Evolutionary conservation across 2,888 invertebrate species (phyloP).

Genomic region (Melitaea athalia): DNA sequence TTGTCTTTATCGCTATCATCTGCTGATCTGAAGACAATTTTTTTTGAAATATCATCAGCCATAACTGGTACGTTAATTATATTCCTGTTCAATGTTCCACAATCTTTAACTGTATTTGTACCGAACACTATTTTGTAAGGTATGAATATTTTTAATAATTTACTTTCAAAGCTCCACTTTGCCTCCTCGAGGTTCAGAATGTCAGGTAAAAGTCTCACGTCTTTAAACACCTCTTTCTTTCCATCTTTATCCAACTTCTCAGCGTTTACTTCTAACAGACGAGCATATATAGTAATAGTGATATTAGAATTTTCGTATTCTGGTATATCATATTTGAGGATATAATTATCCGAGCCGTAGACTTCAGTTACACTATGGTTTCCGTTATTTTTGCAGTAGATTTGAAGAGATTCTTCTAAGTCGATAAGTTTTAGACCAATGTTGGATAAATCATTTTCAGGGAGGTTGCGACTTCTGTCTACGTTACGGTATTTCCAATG

Average conservation of each 20-base stretch:
- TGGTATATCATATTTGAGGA: slow-evolving; percentile 19
- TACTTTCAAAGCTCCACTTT: slow-evolving; percentile 10
- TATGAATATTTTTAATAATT: slow-evolving; percentile 13
- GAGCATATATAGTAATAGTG: slow-evolving; percentile 14
- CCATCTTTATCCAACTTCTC: neutral
- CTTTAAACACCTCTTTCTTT: slow-evolving; percentile 4
- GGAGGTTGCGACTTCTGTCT: neutral
- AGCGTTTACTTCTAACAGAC: slow-evolving; percentile 15
- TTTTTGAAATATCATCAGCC: neutral
- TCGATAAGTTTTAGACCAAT: neutral
- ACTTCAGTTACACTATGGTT: slow-evolving; percentile 12
- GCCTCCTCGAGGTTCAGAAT: slow-evolving; percentile 14
- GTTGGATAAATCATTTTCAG: neutral
- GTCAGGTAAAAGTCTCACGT: slow-evolving; percentile 20
- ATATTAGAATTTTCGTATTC: slow-evolving; percentile 17
- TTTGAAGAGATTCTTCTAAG: slow-evolving; percentile 3
- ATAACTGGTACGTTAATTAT: neutral
- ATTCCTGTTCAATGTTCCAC: neutral
- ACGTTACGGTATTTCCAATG: neutral
- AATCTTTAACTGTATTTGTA: neutral
- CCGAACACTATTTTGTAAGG: slow-evolving; percentile 8
- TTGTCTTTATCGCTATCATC: neutral
- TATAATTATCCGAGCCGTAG: slow-evolving; percentile 18
- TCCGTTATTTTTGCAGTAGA: neutral
- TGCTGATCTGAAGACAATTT: neutral